Evolutionary conservation across 2,113 vertebrate species (phyloP).

Genomic region (Aleadryas rufinucha): DNA sequence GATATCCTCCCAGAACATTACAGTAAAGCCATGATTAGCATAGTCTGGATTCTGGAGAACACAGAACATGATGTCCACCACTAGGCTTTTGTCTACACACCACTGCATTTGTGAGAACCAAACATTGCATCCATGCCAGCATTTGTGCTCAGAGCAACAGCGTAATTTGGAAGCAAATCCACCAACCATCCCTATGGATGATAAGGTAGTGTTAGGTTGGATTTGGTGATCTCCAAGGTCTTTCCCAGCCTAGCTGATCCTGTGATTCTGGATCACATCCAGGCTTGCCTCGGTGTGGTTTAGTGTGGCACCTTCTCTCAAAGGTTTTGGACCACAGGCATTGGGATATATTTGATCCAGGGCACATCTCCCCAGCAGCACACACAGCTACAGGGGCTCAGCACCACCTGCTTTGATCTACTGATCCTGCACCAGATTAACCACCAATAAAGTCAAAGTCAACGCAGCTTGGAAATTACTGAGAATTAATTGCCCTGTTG

Average conservation of each 20-base stretch:
- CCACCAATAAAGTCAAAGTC: background rate
- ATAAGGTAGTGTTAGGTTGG: background rate
- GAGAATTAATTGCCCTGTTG: background rate
- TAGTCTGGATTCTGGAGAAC: background rate
- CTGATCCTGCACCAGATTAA: background rate
- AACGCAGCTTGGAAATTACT: background rate
- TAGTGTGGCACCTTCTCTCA: background rate
- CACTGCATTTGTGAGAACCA: background rate
- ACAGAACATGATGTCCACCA: background rate
- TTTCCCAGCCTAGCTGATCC: background rate
- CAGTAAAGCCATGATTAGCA: background rate
- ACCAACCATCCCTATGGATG: rapidly evolving
- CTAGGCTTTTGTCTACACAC: background rate
- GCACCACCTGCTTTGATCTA: background rate
- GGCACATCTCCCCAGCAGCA: background rate
- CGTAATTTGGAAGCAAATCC: background rate
- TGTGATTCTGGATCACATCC: background rate
- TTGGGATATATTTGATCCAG: background rate
- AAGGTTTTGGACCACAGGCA: background rate
- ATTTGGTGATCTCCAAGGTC: background rate
- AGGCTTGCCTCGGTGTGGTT: background rate
- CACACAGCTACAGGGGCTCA: background rate
- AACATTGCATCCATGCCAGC: background rate
- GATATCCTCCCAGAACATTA: background rate
- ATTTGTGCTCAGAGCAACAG: background rate